Conservation (phyloP, 2,797 vertebrate genomes). For the Pelochelys cantorii region DNA sequence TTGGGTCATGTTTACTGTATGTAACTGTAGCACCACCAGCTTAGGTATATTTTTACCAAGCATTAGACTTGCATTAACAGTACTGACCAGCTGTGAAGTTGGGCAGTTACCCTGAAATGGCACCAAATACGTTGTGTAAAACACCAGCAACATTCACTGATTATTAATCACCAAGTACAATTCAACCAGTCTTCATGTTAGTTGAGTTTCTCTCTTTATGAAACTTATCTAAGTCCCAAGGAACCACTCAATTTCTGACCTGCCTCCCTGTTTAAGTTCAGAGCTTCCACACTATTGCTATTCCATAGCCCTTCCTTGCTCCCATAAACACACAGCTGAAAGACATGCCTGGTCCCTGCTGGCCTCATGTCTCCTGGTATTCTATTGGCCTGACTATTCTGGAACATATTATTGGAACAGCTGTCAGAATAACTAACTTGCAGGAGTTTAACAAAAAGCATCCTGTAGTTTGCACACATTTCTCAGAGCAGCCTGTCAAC, state of each 20-base stretch:
- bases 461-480: rapidly evolving
- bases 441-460: background rate
- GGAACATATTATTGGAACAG: background rate
- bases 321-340: background rate
- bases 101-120: background rate
- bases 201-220: background rate
- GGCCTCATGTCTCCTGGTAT: background rate
- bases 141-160: background rate
- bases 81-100: background rate
- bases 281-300: background rate
- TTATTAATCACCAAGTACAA: rapidly evolving
- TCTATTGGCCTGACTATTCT: too few species aligned
- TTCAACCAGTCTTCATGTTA: rapidly evolving
- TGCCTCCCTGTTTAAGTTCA: rapidly evolving
- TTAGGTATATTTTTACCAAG: background rate
- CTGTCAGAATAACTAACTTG: rapidly evolving
- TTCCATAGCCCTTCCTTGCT: background rate
- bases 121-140: background rate
- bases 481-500: background rate
- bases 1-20: background rate
- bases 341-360: background rate
- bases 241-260: background rate
- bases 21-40: background rate
- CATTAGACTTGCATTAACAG: background rate
- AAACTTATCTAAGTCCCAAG: background rate